Percentiles rank a stretch among this genome's conserved stretches.
phyloP scores from a whole-genome alignment of 2,888 invertebrate species.

The Anthrax anthrax region DNA sequence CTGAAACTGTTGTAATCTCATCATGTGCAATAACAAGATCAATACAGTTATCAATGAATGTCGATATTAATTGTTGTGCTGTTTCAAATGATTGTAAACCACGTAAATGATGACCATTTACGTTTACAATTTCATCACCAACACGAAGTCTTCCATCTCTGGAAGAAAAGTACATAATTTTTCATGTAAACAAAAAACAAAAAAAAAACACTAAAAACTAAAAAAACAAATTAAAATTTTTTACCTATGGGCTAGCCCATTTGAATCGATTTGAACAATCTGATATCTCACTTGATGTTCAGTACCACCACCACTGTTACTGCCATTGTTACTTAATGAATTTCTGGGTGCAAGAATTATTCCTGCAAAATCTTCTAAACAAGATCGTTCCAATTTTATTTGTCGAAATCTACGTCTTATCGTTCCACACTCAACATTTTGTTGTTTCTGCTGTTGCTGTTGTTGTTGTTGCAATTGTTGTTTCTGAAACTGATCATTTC shows the following conservation, averaged over 20 bases:
- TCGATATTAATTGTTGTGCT: slow-evolving; percentile 39
- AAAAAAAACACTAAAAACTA: background rate
- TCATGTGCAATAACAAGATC: slow-evolving; percentile 51
- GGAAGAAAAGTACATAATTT: slow-evolving; percentile 13
- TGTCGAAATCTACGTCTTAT: slow-evolving; percentile 47
- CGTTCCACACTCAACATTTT: slow-evolving; percentile 33
- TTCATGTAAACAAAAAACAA: background rate
- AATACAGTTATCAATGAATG: slow-evolving; percentile 34
- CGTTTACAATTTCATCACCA: slow-evolving; percentile 81
- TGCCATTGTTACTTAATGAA: slow-evolving; percentile 29
- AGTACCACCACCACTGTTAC: background rate
- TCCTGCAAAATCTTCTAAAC: slow-evolving; percentile 53
- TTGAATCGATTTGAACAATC: slow-evolving; percentile 47
- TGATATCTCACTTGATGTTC: slow-evolving; percentile 47
- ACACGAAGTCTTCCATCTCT: slow-evolving; percentile 69
- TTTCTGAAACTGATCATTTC: background rate
- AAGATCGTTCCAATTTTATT: slow-evolving; percentile 50
- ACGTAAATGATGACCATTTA: slow-evolving; percentile 67
- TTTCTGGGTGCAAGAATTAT: slow-evolving; percentile 56
- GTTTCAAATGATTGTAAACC: slow-evolving; percentile 55
- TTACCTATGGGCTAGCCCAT: slow-evolving; percentile 46
- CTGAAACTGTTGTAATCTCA: slow-evolving; percentile 41
- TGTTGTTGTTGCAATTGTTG: background rate
- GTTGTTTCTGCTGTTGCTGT: slow-evolving; percentile 11
- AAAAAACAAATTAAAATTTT: slow-evolving; percentile 10